Conservation (phyloP, 1,140 invertebrate genomes). For the Neuroterus valhalla region DNA sequence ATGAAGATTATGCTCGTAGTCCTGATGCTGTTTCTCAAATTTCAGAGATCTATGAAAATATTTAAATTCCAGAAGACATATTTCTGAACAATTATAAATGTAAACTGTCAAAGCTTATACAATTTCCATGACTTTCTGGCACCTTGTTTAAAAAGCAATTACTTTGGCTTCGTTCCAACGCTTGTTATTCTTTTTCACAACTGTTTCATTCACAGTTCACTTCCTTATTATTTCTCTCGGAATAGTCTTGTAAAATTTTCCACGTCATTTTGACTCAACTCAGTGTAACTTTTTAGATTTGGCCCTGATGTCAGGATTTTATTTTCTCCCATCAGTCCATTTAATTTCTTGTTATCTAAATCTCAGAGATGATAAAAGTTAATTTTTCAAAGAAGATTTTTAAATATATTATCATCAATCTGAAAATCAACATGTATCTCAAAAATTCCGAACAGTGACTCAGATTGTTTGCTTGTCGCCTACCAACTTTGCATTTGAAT, state of each 20-base stretch:
- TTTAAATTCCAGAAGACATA: too few species aligned
- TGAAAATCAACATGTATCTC: neutral
- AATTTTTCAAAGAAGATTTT: neutral
- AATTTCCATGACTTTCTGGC: constrained; percentile 4
- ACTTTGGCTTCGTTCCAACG: constrained; percentile 25
- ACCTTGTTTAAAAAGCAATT: constrained; percentile 11
- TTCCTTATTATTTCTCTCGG: constrained; percentile 11
- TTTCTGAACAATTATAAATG: neutral
- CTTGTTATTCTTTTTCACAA: constrained; percentile 17
- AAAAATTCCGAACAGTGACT: neutral
- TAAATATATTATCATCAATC: neutral
- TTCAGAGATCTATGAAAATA: too few species aligned
- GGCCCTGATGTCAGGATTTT: neutral
- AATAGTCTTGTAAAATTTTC: neutral
- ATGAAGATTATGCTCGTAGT: too few species aligned
- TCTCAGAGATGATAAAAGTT: neutral
- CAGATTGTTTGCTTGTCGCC: neutral
- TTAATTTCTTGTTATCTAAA: neutral
- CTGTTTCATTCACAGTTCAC: constrained; percentile 23
- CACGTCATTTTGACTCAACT: neutral
- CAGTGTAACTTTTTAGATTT: neutral
- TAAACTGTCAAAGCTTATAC: neutral
- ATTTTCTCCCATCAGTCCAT: neutral
- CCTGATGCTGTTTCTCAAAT: too few species aligned
- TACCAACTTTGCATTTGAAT: constrained; percentile 2